Evolutionary conservation across 2,888 invertebrate species (phyloP).

Genomic region (Ashinkailepas kermadecensis): DNA sequence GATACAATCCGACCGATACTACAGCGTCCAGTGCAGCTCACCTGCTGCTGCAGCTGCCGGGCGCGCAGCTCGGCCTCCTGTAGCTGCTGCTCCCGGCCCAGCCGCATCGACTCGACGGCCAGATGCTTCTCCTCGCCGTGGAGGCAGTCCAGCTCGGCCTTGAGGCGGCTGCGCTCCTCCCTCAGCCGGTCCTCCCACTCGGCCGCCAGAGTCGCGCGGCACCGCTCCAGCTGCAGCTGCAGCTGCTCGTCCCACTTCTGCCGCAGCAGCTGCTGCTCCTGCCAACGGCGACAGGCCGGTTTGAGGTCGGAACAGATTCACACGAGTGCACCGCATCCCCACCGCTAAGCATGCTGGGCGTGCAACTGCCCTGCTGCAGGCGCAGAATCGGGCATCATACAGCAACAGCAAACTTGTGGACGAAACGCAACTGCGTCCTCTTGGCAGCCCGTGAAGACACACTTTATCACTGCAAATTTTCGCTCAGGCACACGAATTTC

Average conservation of each 20-base stretch:
- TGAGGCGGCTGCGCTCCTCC: constrained; percentile 55
- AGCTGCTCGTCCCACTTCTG: background rate
- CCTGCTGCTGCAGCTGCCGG: constrained; percentile 47
- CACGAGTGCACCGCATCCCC: no score
- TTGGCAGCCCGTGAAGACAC: no score
- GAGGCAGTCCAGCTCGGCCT: constrained; percentile 53
- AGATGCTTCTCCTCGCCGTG: constrained; percentile 54
- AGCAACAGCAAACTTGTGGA: no score
- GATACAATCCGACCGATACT: no score
- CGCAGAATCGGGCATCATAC: no score
- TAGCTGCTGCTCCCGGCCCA: constrained; percentile 52
- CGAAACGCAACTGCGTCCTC: no score
- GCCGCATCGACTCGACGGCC: constrained; percentile 51
- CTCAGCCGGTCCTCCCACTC: constrained; percentile 57
- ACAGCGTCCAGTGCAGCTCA: constrained; percentile 34
- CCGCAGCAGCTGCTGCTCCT: background rate
- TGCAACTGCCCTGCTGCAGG: no score
- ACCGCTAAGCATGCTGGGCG: no score
- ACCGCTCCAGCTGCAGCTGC: background rate
- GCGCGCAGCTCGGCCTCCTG: constrained; percentile 49
- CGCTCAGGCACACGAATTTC: no score
- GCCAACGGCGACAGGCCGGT: background rate
- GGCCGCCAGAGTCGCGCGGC: background rate
- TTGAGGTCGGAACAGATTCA: no score
- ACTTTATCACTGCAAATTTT: no score